Evolutionary conservation across 2,113 vertebrate genomes (phyloP), one percentile per base, ranked within the genome.

Genomic region (Myrmophylax atrothorax): DNA sequence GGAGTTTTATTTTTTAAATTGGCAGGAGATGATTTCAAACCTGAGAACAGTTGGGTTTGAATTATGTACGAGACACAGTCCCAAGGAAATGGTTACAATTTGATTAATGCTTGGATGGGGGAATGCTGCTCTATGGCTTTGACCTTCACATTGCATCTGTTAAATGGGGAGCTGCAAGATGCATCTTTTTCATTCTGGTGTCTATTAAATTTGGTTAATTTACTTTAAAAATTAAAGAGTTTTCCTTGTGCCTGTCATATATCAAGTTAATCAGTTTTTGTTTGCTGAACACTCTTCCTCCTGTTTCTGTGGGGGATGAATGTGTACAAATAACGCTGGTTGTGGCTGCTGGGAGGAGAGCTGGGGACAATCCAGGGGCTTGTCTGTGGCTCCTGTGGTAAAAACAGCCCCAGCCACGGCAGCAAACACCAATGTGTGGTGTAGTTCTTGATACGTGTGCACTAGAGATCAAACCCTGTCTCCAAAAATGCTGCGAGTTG

Each of bases 161-260:
- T 63, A 78, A 70, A 81, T 38, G 60, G 52, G 81, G 69, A 89
- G 56, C 85, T 86, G 3, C 33, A 84, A 92, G 94, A 72, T 82
- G 64, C 31, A 2, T 73, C 53, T 68, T 79, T 81, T 93, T 84
- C 28, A 5, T 81, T 86, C 64, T 67, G 22, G n/a, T 86, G 79
- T 88, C 85, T 86, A 80, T 88, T 96, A 85, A 83, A 86, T 93
- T 82, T 81, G 84, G 35, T 69, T 92, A 94, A 94, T 95, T 94
- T 91, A 49, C 73, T 86, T 91, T 13, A 92, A 91, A 93, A 93
- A 83, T 83, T 47, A 72, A 66, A 77, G 81, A 59, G 19, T 87
- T 95, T 93, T 60, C 17, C 38, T 62, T 37, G 17, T 69, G 78
- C 79, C 68, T 89, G 60, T 90, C 56, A 37, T 74, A 53, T 38